These are phyloP conservation scores for Bombylius discolor DNA, from an alignment of 2,888 invertebrate genomes.

Conservation along the genomic window DNA sequence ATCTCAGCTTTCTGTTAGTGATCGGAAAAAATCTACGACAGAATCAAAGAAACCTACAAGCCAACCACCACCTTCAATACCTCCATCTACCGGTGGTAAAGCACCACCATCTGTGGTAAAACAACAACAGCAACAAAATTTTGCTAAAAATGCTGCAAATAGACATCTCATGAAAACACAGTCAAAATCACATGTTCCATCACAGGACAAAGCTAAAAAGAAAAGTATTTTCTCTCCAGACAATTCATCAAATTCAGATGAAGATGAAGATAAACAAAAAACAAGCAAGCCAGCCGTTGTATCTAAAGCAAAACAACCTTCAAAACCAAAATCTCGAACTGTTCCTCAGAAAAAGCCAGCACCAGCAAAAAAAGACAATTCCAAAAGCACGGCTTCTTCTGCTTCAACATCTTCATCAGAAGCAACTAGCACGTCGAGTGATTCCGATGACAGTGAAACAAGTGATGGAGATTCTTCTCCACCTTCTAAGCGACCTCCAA, in stretches of 20 bases:
- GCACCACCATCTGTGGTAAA: constrained; percentile 28
- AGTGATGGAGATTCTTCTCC: constrained; percentile 14
- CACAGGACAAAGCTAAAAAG: constrained; percentile 44
- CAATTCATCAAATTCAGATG: constrained; percentile 53
- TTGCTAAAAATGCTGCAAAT: constrained; percentile 12
- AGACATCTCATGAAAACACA: neutral
- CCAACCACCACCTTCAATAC: constrained; percentile 12
- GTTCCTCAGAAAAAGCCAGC: constrained; percentile 25
- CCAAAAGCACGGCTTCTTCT: constrained; percentile 23
- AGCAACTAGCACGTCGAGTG: constrained; percentile 19
- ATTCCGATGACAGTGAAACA: constrained; percentile 20
- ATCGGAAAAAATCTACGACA: constrained; percentile 27
- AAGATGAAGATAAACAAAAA: constrained; percentile 34
- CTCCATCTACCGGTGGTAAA: constrained; percentile 34
- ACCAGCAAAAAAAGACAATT: constrained; percentile 24
- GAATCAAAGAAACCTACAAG: constrained; percentile 35
- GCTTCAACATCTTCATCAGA: constrained; percentile 27
- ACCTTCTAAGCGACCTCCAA: constrained; percentile 9
- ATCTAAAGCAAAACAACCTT: constrained; percentile 32
- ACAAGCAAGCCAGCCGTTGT: constrained; percentile 29
- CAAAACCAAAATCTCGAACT: constrained; percentile 21
- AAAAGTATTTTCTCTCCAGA: constrained; percentile 75
- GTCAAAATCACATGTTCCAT: neutral
- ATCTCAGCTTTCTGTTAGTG: constrained; percentile 12
- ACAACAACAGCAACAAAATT: constrained; percentile 25